These are phyloP conservation scores for Tyria jacobaeae DNA, from an alignment of 2,888 invertebrate species.

Conservation along the genomic window DNA sequence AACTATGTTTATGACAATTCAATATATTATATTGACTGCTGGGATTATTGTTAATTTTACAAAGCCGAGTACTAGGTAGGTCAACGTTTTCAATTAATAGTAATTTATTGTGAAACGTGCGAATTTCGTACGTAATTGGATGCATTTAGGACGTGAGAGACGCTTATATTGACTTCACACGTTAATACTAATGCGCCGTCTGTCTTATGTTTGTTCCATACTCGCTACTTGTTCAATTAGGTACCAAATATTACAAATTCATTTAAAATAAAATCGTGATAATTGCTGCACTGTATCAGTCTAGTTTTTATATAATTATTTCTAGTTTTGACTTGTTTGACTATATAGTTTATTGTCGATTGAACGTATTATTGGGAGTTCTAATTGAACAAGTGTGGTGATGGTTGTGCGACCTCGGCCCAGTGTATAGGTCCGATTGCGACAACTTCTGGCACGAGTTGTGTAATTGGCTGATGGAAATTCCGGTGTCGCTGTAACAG, in stretches of 20 bases:
- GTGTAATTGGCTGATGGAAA: conserved; percentile 80
- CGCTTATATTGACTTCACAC: conserved; percentile 57
- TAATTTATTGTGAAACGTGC: conserved; percentile 51
- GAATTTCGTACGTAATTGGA: conserved; percentile 52
- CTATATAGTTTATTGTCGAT: conserved; percentile 56
- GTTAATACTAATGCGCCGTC: conserved; percentile 47
- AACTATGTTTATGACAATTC: conserved; percentile 9
- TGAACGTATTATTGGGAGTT: conserved; percentile 70
- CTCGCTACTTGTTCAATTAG: conserved; percentile 43
- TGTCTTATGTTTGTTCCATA: conserved; percentile 13
- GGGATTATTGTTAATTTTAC: conserved; percentile 11
- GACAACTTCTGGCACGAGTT: conserved; percentile 72
- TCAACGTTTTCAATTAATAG: conserved; percentile 43
- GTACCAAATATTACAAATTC: conserved; percentile 55
- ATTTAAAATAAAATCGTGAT: conserved; percentile 37
- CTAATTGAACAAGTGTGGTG: conserved; percentile 83
- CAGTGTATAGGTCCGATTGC: conserved; percentile 72
- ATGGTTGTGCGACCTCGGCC: conserved; percentile 74
- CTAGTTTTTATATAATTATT: conserved; percentile 40
- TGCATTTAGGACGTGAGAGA: conserved; percentile 62
- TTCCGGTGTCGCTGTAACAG: conserved; percentile 72
- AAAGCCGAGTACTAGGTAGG: conserved; percentile 27
- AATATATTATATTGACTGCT: conserved; percentile 11
- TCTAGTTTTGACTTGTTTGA: conserved; percentile 30
- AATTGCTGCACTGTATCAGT: conserved; percentile 34